These are phyloP conservation scores for Onchidella celtica DNA, from an alignment of 2,888 invertebrate species.

Conservation along the genomic window DNA sequence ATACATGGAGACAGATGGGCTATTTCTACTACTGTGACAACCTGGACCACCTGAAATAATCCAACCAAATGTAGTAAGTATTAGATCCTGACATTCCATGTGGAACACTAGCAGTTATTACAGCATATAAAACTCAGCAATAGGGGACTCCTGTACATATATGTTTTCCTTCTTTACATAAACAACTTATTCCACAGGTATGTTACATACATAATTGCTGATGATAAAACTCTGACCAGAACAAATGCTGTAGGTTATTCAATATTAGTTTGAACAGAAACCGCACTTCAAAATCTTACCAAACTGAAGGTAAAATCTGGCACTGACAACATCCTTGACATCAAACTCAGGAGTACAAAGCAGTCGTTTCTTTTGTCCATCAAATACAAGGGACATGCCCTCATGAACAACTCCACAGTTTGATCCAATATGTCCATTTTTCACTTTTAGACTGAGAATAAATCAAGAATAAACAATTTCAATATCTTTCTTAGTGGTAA, in stretches of 20 bases:
- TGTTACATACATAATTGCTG: neutral
- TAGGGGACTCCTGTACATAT: no score
- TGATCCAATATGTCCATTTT: conserved; percentile 53
- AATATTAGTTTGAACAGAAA: no score
- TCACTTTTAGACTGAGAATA: conserved; percentile 18
- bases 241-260: no score
- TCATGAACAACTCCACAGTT: conserved; percentile 72
- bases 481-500: no score
- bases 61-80: neutral
- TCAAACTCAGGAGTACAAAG: conserved; percentile 76
- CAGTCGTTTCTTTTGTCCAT: conserved; percentile 67
- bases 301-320: conserved; percentile 74
- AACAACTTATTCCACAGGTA: neutral
- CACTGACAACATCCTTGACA: conserved; percentile 68
- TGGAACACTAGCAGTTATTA: no score
- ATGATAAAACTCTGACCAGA: no score
- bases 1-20: conserved; percentile 67
- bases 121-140: no score
- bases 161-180: neutral
- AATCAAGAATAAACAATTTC: neutral
- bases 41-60: conserved; percentile 57
- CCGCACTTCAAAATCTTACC: no score
- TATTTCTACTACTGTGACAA: conserved; percentile 57
- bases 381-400: conserved; percentile 71
- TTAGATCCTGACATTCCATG: neutral